Evolutionary conservation across 2,888 invertebrate genomes (phyloP), one percentile per base, ranked within the genome.

Genomic region (Sinohyriopsis cumingii): DNA sequence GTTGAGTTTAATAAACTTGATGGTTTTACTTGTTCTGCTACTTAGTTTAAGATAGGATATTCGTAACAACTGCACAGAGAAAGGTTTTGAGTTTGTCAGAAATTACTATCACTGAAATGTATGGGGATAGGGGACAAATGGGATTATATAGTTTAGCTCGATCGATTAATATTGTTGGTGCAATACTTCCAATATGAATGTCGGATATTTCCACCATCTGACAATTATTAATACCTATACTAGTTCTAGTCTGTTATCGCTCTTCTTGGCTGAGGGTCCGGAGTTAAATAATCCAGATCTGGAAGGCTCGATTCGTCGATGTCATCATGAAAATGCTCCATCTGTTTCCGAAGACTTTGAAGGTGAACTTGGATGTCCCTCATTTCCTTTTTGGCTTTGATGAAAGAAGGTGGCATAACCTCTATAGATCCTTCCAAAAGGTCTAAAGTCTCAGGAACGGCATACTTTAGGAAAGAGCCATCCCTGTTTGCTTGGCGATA

Each of bases 341-440:
- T 86, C 70, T 86, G 85, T 20, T 84, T 73, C 5, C 84, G 73
- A 25, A 86, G 75, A 64, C 79, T 82, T 65, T 84, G 82, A 54
- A 87, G 72, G 67, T 86, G 86, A 19, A 80, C 71, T 64, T 87
- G 86, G 24, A 87, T 87, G 65, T 87, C 86, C 61, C 84, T 82
- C 86, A 87, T 87, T 69, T 87, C 85, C 22, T 79, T 78, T 25
- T 85, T 79, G 0, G 86, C 86, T 69, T 85, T 82, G 57, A 82
- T 79, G 70, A 84, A 85, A 61, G 82, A 80, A 5, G 73, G 75
- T 56, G 73, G 80, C 71, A 73, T 83, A 0, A 80, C 81, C 25
- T 82, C 81, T 0, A 83, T 77, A 6, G 83, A 75, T 1, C 75
- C 75, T 67, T 77, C 77, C 18, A 77, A 70, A 61, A 75, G 75